phyloP scores from a whole-genome alignment of 2,888 invertebrate species.

The Cosmopolites sordidus region DNA sequence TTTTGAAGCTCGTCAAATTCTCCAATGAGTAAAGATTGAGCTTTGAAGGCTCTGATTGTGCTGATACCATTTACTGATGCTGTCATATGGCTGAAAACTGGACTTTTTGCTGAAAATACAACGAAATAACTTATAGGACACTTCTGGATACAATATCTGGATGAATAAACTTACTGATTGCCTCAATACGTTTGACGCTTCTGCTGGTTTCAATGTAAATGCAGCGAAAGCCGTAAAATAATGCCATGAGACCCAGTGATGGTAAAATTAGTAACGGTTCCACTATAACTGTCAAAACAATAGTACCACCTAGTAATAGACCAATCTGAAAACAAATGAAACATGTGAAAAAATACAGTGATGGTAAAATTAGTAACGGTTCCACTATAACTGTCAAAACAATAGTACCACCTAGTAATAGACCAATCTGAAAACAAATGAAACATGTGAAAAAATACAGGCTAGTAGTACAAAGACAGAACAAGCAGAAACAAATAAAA shows the following conservation, averaged over 20 bases:
- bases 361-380: constrained; percentile 64
- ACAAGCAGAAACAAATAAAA: no score
- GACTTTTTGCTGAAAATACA: constrained; percentile 62
- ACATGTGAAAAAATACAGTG: constrained; percentile 57
- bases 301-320: constrained; percentile 62
- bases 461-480: no score
- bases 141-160: not conserved
- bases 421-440: constrained; percentile 40
- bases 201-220: constrained; percentile 72
- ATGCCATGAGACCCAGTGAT: constrained; percentile 57
- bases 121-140: not conserved
- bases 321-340: constrained; percentile 38
- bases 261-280: constrained; percentile 68
- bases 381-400: constrained; percentile 69
- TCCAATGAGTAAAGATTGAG: constrained; percentile 57
- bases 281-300: constrained; percentile 66
- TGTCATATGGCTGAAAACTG: constrained; percentile 71
- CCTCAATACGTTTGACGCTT: constrained; percentile 68
- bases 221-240: constrained; percentile 63
- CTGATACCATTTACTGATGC: constrained; percentile 71
- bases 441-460: no score
- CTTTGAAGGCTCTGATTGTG: constrained; percentile 69
- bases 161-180: constrained; percentile 58
- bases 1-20: constrained; percentile 64
- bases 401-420: constrained; percentile 65